phyloP scores from a whole-genome alignment of 2,797 vertebrate genomes.

The Hyperoplus immaculatus region DNA sequence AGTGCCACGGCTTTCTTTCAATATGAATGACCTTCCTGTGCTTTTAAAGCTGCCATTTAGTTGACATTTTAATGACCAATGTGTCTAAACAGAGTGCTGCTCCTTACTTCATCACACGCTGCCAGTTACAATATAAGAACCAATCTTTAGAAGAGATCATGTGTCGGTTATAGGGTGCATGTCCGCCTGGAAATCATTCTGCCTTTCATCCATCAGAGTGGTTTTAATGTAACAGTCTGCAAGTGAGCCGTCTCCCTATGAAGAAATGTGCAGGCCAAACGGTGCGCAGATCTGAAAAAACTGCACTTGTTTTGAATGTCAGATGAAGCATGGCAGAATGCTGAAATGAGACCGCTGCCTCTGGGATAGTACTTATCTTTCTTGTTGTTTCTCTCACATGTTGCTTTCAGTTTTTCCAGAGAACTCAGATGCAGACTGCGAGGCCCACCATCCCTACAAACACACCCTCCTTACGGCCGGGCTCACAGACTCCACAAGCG shows the following conservation, averaged over 20 bases:
- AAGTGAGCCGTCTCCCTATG: constrained; percentile 4
- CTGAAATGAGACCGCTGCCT: constrained; percentile 25
- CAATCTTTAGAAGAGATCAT: constrained; percentile 2
- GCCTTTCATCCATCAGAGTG: constrained; percentile 7
- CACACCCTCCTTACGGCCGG: constrained; percentile 92
- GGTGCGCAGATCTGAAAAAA: constrained; percentile 19
- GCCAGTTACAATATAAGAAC: not conserved
- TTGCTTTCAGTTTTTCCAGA: constrained; percentile 93
- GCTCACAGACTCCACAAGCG: constrained; percentile 90
- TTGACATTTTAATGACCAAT: not conserved
- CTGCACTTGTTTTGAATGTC: constrained; percentile 14
- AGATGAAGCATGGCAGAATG: constrained; percentile 26
- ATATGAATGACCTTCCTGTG: not conserved
- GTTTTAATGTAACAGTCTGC: constrained; percentile 16
- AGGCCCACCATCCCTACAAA: constrained; percentile 93
- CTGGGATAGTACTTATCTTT: constrained; percentile 11
- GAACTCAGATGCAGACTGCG: constrained; percentile 95
- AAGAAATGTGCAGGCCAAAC: constrained; percentile 32
- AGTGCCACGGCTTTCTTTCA: constrained; percentile 3
- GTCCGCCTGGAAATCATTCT: constrained; percentile 10
- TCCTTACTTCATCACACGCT: not conserved
- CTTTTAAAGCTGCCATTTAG: constrained; percentile 17
- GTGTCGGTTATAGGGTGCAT: constrained; percentile 7
- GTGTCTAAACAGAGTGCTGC: constrained; percentile 4
- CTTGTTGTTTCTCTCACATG: constrained; percentile 38